phyloP scores from a whole-genome alignment of 2,888 invertebrate genomes.

The Ariolimax columbianus region DNA sequence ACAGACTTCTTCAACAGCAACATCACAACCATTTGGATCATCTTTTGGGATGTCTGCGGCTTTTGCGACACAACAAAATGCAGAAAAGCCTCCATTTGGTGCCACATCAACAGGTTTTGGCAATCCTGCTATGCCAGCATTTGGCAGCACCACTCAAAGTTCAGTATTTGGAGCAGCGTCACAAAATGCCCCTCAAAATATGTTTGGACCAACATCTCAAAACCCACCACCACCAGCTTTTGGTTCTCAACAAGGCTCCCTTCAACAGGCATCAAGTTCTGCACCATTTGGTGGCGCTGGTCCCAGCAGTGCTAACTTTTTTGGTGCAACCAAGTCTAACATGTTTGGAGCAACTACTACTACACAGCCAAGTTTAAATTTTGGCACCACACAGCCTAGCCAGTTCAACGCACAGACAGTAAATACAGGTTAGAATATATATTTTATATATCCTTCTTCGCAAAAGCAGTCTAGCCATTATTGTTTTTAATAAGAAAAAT shows the following conservation, averaged over 20 bases:
- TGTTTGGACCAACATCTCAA: slow-evolving; percentile 7
- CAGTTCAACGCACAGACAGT: slow-evolving; percentile 25
- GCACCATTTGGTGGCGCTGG: slow-evolving; percentile 20
- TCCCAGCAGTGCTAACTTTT: background rate
- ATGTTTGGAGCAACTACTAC: slow-evolving; percentile 21
- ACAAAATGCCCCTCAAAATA: background rate
- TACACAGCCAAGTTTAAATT: slow-evolving; percentile 30
- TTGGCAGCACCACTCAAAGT: slow-evolving; percentile 10
- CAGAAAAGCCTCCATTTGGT: slow-evolving; percentile 34
- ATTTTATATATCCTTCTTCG: background rate
- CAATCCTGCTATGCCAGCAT: background rate
- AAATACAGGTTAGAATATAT: background rate
- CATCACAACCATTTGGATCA: slow-evolving; percentile 18
- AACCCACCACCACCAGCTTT: slow-evolving; percentile 10
- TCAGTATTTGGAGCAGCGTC: slow-evolving; percentile 32
- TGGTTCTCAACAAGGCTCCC: slow-evolving; percentile 33
- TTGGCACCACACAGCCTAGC: slow-evolving; percentile 8
- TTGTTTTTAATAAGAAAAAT: no score
- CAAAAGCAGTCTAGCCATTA: no score
- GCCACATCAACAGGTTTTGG: slow-evolving; percentile 1
- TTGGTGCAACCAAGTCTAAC: slow-evolving; percentile 19
- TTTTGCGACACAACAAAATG: background rate
- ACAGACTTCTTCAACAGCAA: background rate
- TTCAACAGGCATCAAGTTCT: background rate
- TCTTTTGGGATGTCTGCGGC: slow-evolving; percentile 6